Conservation (phyloP, 2,888 invertebrate species). For the Volucella bombylans region DNA sequence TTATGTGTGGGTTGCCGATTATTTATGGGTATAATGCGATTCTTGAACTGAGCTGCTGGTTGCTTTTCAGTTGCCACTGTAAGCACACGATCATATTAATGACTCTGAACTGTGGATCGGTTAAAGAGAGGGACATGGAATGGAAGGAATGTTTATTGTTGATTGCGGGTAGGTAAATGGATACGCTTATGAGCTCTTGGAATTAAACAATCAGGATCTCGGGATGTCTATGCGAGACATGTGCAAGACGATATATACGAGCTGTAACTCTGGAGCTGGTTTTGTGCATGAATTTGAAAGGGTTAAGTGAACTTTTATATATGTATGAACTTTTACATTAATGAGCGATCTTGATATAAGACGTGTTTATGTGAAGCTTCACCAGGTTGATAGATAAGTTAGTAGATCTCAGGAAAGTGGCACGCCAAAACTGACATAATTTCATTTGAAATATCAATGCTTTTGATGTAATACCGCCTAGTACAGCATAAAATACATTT, state of each 20-base stretch:
- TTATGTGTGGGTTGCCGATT: constrained; percentile 28
- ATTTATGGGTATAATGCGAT: constrained; percentile 40
- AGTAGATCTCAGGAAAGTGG: no score
- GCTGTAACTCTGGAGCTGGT: neutral
- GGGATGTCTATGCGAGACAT: neutral
- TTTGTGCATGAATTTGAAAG: neutral
- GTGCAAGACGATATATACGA: neutral
- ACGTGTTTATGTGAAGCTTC: no score
- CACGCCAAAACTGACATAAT: no score
- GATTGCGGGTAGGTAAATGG: constrained; percentile 13
- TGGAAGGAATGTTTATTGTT: constrained; percentile 43
- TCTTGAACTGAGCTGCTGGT: constrained; percentile 24
- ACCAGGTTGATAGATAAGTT: no score
- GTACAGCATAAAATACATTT: no score
- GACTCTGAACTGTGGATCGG: neutral
- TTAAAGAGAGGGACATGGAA: neutral
- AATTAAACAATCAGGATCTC: constrained; percentile 41
- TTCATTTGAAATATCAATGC: no score
- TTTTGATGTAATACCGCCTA: no score
- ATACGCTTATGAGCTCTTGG: constrained; percentile 43
- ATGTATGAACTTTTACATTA: no score
- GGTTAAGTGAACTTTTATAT: neutral
- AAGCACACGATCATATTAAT: constrained; percentile 40
- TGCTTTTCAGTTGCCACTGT: neutral
- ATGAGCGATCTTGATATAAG: no score